These are phyloP conservation scores for Athetis lepigone DNA, from an alignment of 2,888 invertebrate species.

Conservation along the genomic window DNA sequence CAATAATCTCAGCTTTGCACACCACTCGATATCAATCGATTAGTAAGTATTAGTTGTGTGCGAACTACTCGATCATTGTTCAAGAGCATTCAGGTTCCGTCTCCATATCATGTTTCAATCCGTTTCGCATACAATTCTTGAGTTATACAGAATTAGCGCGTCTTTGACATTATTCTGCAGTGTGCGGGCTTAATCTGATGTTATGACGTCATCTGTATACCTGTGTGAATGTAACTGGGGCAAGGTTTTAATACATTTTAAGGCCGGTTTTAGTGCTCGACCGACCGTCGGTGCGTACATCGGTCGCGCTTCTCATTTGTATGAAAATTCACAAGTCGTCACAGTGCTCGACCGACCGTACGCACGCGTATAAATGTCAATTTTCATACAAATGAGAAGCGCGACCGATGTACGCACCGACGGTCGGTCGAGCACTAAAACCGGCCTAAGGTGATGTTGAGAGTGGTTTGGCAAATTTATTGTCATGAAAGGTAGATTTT, in stretches of 20 bases:
- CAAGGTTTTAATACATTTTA: constrained; percentile 10
- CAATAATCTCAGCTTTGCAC: constrained; percentile 58
- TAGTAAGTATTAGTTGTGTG: constrained; percentile 61
- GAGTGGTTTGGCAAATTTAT: no score
- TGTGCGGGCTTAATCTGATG: constrained; percentile 32
- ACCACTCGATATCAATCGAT: constrained; percentile 67
- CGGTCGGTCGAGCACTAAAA: no score
- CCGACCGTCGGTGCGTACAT: no score
- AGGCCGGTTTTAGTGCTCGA: no score
- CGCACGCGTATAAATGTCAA: no score
- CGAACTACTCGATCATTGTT: constrained; percentile 65
- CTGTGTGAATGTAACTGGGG: constrained; percentile 17
- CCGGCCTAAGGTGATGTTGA: no score
- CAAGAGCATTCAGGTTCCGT: constrained; percentile 53
- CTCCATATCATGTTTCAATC: constrained; percentile 66
- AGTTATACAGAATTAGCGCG: constrained; percentile 31
- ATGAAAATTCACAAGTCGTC: no score
- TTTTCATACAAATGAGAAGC: no score
- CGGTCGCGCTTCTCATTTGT: no score
- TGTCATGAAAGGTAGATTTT: no score
- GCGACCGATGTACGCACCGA: no score
- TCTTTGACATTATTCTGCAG: constrained; percentile 39
- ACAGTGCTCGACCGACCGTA: no score
- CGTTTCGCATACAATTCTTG: constrained; percentile 61
- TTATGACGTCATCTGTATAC: constrained; percentile 29